phyloP scores from a whole-genome alignment of 2,888 invertebrate genomes.

The Polia nebulosa region DNA sequence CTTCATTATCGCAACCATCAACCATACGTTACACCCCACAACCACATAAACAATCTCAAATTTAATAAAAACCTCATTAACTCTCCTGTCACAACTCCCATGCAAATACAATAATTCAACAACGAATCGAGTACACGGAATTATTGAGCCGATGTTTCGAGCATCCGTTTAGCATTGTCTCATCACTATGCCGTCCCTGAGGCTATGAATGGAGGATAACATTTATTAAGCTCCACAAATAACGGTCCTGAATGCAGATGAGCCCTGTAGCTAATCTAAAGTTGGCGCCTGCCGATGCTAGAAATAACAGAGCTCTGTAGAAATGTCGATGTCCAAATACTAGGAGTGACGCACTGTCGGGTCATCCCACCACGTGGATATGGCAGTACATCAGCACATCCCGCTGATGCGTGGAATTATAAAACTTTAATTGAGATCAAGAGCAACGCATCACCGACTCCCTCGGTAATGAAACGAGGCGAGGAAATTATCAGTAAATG shows the following conservation, averaged over 20 bases:
- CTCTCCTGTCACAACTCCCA: constrained; percentile 63
- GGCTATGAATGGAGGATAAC: constrained; percentile 80
- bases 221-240: constrained; percentile 84
- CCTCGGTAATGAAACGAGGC: constrained; percentile 14
- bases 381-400: constrained; percentile 1
- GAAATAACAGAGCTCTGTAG: constrained; percentile 85
- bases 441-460: neutral
- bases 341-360: constrained; percentile 78
- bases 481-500: constrained; percentile 27
- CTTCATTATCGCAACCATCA: constrained; percentile 83
- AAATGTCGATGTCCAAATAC: constrained; percentile 85
- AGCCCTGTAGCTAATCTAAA: constrained; percentile 85
- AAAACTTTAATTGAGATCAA: constrained; percentile 33
- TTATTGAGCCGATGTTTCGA: constrained; percentile 53
- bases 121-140: constrained; percentile 42
- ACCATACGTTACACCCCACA: constrained; percentile 74
- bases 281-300: constrained; percentile 84
- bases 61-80: constrained; percentile 73
- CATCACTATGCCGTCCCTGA: constrained; percentile 67
- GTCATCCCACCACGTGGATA: constrained; percentile 70
- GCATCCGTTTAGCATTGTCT: constrained; percentile 47
- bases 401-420: constrained; percentile 10
- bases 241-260: constrained; percentile 84
- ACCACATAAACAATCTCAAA: constrained; percentile 76
- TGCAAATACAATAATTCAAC: constrained; percentile 54